phyloP scores from a whole-genome alignment of 1,140 invertebrate genomes.

The Bilobella aurantiaca region DNA sequence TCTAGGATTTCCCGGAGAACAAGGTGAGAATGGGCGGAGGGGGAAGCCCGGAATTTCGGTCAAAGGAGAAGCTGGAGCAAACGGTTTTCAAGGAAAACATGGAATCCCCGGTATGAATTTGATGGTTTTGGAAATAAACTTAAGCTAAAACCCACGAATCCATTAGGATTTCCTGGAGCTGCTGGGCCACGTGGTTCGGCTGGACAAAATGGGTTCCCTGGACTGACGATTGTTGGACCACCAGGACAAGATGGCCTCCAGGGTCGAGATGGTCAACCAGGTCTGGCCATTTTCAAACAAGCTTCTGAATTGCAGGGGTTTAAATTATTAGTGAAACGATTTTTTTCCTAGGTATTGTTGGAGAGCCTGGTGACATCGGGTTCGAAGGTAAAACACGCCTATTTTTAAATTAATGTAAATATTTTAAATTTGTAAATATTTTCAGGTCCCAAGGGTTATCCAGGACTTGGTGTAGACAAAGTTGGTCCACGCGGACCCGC shows the following conservation, averaged over 20 bases:
- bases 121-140: slow-evolving; percentile 18
- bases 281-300: neutral
- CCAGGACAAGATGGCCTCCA: slow-evolving; percentile 20
- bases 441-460: slow-evolving; percentile 15
- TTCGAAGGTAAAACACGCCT: slow-evolving; percentile 17
- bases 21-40: slow-evolving; percentile 5
- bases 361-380: slow-evolving; percentile 24
- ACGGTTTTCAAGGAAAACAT: slow-evolving; percentile 12
- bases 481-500: slow-evolving; percentile 9
- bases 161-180: neutral
- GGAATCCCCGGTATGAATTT: slow-evolving; percentile 9
- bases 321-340: too few species aligned
- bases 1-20: slow-evolving; percentile 14
- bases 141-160: neutral
- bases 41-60: slow-evolving; percentile 15
- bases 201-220: slow-evolving; percentile 17
- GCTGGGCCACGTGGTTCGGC: neutral
- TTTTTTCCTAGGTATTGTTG: slow-evolving; percentile 7
- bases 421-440: too few species aligned
- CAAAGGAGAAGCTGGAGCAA: slow-evolving; percentile 23
- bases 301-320: neutral
- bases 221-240: slow-evolving; percentile 24
- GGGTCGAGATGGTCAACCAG: slow-evolving; percentile 20
- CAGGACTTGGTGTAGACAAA: slow-evolving; percentile 14
- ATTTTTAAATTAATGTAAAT: too few species aligned